These are phyloP conservation scores for Lagopus leucura DNA, from an alignment of 2,113 vertebrate genomes.

Conservation along the genomic window DNA sequence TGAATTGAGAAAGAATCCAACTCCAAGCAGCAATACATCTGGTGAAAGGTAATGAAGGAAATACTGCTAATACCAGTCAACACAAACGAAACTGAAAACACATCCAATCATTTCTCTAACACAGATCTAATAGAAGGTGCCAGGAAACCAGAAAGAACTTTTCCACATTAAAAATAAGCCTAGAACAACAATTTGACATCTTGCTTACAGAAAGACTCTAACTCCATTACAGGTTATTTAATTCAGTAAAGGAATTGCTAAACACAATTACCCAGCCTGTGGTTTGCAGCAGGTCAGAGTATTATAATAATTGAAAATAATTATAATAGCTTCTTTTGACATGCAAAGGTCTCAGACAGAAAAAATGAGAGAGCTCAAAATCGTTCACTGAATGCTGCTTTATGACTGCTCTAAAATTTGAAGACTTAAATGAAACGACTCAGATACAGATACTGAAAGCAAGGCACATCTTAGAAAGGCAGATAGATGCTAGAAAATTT, in stretches of 20 bases:
- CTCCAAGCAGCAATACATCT: neutral
- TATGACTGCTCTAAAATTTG: neutral
- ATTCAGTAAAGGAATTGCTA: neutral
- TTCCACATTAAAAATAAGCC: neutral
- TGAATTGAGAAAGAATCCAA: neutral
- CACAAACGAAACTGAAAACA: neutral
- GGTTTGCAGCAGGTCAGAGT: neutral
- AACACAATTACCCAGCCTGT: neutral
- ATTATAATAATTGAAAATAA: neutral
- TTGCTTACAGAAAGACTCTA: neutral
- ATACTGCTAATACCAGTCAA: neutral
- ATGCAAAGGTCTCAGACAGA: neutral
- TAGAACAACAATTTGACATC: neutral
- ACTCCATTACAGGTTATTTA: slow-evolving; percentile 9
- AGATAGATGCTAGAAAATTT: neutral
- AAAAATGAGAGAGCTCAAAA: neutral
- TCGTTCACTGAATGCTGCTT: neutral
- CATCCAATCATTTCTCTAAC: neutral
- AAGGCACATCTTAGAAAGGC: neutral
- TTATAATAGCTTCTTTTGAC: neutral
- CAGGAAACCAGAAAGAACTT: neutral
- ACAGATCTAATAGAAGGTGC: neutral
- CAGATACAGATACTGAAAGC: neutral
- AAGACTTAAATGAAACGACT: neutral
- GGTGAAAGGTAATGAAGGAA: neutral